Conservation (phyloP, 2,113 vertebrate species). For the Lonchura striata region DNA sequence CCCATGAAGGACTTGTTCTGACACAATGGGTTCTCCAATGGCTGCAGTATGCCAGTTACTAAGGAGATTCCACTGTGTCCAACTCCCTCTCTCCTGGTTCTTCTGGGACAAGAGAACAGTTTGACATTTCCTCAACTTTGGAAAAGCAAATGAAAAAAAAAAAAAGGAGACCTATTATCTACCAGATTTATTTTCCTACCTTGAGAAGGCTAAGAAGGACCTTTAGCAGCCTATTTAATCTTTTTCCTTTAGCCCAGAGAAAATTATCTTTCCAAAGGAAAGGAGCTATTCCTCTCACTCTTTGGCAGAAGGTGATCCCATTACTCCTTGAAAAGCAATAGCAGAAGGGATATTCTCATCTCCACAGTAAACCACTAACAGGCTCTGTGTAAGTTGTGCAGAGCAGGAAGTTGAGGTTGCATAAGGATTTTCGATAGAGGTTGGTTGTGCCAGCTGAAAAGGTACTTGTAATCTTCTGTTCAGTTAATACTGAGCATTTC, state of each 20-base stretch:
- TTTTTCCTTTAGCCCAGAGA: not conserved
- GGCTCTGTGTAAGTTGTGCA: not conserved
- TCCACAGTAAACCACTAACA: not conserved
- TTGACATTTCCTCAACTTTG: not conserved
- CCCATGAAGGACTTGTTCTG: not conserved
- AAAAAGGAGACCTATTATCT: not conserved
- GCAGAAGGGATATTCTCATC: not conserved
- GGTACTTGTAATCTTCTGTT: not conserved
- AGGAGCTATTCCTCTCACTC: not conserved
- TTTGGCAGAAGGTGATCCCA: not conserved
- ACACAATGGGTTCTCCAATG: not conserved
- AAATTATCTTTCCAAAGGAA: not conserved
- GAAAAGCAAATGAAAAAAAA: not conserved
- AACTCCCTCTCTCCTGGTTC: not conserved
- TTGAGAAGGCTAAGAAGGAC: not conserved
- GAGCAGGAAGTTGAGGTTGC: not conserved
- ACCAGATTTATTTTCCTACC: not conserved
- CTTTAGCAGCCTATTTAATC: not conserved
- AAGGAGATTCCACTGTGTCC: not conserved
- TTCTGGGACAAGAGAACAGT: not conserved
- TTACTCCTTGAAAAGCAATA: not conserved
- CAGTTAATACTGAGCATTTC: constrained; percentile 26
- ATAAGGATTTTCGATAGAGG: not conserved
- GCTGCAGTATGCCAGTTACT: not conserved
- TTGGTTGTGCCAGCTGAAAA: not conserved